Conservation (phyloP, 2,888 invertebrate genomes). For the Cephus rjabovi region DNA sequence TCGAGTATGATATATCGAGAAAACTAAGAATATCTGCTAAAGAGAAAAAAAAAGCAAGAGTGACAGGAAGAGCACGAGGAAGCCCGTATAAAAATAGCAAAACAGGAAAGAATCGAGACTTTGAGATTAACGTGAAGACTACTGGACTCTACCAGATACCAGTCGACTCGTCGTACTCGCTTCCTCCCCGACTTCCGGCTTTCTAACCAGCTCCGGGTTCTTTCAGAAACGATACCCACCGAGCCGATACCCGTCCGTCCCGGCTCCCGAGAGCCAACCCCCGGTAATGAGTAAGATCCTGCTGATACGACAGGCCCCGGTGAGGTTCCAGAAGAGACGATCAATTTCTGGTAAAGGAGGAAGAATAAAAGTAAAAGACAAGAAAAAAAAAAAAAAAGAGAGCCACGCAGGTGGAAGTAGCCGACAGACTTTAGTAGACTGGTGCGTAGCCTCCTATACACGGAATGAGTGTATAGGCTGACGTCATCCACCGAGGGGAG, state of each 20-base stretch:
- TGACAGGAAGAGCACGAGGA: neutral
- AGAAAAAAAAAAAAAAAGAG: neutral
- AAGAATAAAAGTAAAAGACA: neutral
- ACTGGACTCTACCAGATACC: neutral
- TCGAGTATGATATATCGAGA: neutral
- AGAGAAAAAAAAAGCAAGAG: neutral
- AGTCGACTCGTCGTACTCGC: neutral
- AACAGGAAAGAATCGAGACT: neutral
- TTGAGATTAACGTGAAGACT: neutral
- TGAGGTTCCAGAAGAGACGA: neutral
- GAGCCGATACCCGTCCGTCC: neutral
- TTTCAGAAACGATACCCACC: neutral
- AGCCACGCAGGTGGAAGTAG: constrained; percentile 19
- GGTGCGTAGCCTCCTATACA: neutral
- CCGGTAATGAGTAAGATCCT: neutral
- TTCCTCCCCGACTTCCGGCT: neutral
- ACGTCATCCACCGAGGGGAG: constrained; percentile 27
- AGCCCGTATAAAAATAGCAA: neutral
- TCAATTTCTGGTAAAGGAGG: neutral
- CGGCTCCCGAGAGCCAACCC: neutral
- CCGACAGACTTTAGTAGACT: neutral
- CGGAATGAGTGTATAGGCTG: constrained; percentile 23
- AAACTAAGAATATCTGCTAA: neutral
- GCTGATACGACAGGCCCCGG: neutral
- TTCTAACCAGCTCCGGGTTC: neutral